phyloP scores from a whole-genome alignment of 92 coral and sea anemone species.

The Heteractis magnifica region DNA sequence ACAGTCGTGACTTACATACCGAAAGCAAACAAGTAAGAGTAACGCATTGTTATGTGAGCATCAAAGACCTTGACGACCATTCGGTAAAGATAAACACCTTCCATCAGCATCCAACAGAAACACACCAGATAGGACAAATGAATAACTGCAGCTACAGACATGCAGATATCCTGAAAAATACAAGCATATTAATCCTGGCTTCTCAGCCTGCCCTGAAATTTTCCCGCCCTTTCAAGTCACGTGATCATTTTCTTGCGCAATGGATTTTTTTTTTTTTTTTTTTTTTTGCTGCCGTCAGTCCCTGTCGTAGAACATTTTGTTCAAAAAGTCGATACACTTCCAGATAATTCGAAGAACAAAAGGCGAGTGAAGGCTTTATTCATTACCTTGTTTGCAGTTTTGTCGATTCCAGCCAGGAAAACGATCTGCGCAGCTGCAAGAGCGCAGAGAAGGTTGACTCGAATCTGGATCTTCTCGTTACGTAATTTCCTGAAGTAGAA shows the following conservation, averaged over 20 bases:
- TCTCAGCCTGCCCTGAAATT: too few species aligned
- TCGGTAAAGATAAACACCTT: conserved; percentile 63
- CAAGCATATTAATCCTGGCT: too few species aligned
- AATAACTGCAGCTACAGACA: conserved; percentile 56
- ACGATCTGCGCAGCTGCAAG: conserved; percentile 22
- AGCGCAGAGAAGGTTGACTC: too few species aligned
- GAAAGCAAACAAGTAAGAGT: conserved; percentile 53
- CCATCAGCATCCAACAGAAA: conserved; percentile 82
- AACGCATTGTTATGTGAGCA: conserved; percentile 45
- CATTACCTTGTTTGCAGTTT: conserved; percentile 18
- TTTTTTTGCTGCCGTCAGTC: too few species aligned
- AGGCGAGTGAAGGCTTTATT: neutral
- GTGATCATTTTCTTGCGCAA: too few species aligned
- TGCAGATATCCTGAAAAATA: conserved; percentile 46
- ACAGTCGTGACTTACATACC: conserved; percentile 32
- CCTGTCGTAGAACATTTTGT: too few species aligned
- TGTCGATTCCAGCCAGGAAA: conserved; percentile 12
- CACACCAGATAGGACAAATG: conserved; percentile 69
- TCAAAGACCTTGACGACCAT: conserved; percentile 75
- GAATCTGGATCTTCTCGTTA: too few species aligned
- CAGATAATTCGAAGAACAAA: too few species aligned
- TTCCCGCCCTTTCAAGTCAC: too few species aligned
- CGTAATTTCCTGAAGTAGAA: too few species aligned
- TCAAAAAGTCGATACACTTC: too few species aligned
- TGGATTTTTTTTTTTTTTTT: too few species aligned